Conservation (phyloP, 2,888 invertebrate genomes). For the Melipona beecheii region DNA sequence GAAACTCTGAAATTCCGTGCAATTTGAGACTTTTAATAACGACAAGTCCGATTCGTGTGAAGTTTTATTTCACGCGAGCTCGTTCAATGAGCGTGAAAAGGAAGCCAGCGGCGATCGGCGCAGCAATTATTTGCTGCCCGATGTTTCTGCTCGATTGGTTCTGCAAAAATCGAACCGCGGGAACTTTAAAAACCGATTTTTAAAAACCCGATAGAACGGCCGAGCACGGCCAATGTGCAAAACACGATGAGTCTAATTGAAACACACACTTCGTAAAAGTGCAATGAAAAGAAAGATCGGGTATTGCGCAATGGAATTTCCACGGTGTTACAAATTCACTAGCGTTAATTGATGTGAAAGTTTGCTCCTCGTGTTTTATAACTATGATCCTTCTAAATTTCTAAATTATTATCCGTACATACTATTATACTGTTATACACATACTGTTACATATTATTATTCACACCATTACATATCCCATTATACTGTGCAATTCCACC, state of each 20-base stretch:
- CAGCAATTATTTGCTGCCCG: conserved; percentile 32
- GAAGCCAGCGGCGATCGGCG: conserved; percentile 16
- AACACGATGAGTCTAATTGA: conserved; percentile 33
- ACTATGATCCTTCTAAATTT: too few species aligned
- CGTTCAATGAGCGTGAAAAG: conserved; percentile 2
- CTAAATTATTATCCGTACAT: too few species aligned
- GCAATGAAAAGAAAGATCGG: neutral
- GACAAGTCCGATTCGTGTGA: neutral
- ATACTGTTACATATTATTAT: too few species aligned
- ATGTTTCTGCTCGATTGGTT: conserved; percentile 35
- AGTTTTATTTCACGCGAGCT: conserved; percentile 11
- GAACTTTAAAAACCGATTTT: neutral
- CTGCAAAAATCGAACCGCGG: conserved; percentile 7
- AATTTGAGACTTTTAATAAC: neutral
- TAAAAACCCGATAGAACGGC: neutral
- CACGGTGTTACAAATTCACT: neutral
- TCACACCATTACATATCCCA: too few species aligned
- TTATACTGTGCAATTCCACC: too few species aligned
- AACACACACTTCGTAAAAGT: neutral
- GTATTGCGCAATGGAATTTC: conserved; percentile 3
- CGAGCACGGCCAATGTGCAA: neutral
- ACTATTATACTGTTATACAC: too few species aligned
- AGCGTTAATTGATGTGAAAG: neutral
- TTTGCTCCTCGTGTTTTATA: neutral
- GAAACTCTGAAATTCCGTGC: conserved; percentile 6